phyloP scores from a whole-genome alignment of 2,113 vertebrate genomes.

The Pedetes capensis region DNA sequence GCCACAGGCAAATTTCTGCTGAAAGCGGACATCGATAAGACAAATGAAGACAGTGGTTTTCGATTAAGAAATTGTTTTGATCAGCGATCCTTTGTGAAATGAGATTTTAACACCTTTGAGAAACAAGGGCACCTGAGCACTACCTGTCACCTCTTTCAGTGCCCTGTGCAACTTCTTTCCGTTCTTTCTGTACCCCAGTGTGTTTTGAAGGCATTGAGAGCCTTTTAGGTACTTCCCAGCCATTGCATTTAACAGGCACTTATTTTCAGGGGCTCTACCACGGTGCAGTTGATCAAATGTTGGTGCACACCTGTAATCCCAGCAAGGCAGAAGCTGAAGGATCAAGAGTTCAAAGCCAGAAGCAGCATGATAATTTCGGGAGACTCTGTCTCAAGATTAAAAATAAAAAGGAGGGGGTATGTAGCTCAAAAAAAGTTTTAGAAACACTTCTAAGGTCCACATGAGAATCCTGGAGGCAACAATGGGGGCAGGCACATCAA shows the following conservation, averaged over 20 bases:
- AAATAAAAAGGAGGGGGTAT: no score
- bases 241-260: conserved; percentile 28
- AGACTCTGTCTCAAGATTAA: no score
- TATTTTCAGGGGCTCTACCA: background rate
- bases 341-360: no score
- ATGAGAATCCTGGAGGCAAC: background rate
- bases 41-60: conserved; percentile 50
- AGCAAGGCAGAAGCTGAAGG: no score
- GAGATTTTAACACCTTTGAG: conserved; percentile 37
- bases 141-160: background rate
- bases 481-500: background rate
- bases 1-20: conserved; percentile 50
- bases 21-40: conserved; percentile 50
- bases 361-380: no score
- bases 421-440: conserved; percentile 25
- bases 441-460: background rate
- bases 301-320: no score
- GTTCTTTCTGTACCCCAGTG: background rate
- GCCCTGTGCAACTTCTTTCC: background rate
- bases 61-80: conserved; percentile 68
- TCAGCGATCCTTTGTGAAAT: conserved; percentile 61
- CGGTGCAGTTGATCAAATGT: background rate
- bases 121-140: background rate
- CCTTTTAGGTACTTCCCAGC: background rate
- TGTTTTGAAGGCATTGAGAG: background rate